A percentile compares a stretch with the other conserved stretches of the same genome.
Evolutionary conservation across 2,113 vertebrate genomes (phyloP).

Genomic region (Brachirus orientalis): DNA sequence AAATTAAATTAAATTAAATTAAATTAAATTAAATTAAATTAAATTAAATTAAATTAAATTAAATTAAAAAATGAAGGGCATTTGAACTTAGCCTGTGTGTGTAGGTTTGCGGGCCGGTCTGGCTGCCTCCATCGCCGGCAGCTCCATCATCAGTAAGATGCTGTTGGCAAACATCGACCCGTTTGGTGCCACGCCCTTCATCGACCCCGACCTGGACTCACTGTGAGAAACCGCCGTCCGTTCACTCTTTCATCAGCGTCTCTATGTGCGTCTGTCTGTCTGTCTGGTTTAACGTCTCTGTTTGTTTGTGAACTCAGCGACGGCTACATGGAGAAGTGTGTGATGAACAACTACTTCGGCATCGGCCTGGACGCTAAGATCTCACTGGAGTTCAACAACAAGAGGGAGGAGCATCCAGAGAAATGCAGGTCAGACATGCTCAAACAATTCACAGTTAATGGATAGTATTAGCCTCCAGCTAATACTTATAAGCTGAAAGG

Average conservation of each 20-base stretch:
- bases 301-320: slow-evolving; percentile 81
- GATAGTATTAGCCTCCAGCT: too few species aligned
- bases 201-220: slow-evolving; percentile 95
- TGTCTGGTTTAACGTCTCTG: not conserved
- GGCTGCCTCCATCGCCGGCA: slow-evolving; percentile 97
- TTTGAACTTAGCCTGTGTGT: too few species aligned
- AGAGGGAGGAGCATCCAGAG: slow-evolving; percentile 96
- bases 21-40: too few species aligned
- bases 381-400: slow-evolving; percentile 99
- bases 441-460: too few species aligned
- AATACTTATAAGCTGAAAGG: too few species aligned
- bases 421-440: slow-evolving; percentile 92
- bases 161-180: slow-evolving; percentile 96
- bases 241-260: not conserved
- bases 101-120: slow-evolving; percentile 94
- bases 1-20: too few species aligned
- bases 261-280: not conserved
- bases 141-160: slow-evolving; percentile 99
- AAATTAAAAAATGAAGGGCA: too few species aligned
- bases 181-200: slow-evolving; percentile 95
- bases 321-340: slow-evolving; percentile 97
- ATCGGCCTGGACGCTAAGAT: slow-evolving; percentile 98
- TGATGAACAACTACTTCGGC: slow-evolving; percentile 99
- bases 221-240: slow-evolving; percentile 87
- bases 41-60: too few species aligned